Percentiles rank a stretch among this genome's conserved stretches.
These are phyloP conservation scores for Drosophila kanekoi DNA, from an alignment of 2,888 invertebrate species.

Conservation along the genomic window DNA sequence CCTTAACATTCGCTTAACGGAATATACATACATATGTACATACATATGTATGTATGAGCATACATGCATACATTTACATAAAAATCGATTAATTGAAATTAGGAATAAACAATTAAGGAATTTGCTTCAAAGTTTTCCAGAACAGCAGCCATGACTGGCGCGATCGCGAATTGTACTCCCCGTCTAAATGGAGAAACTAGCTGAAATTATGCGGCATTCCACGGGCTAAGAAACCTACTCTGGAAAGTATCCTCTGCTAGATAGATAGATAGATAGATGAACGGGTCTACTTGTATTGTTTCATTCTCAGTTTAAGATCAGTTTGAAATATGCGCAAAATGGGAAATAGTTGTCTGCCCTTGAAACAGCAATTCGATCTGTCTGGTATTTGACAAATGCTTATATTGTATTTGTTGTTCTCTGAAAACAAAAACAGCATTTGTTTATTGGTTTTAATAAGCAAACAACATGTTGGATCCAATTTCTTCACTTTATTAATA, in stretches of 20 bases:
- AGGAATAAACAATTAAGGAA: constrained; percentile 32
- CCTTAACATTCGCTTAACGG: constrained; percentile 32
- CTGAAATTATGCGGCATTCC: too few species aligned
- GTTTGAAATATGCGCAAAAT: neutral
- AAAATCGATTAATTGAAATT: constrained; percentile 43
- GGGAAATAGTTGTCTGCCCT: neutral
- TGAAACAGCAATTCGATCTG: neutral
- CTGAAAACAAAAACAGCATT: neutral
- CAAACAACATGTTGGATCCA: neutral
- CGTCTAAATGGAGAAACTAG: too few species aligned
- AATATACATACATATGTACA: constrained; percentile 7
- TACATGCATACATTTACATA: constrained; percentile 1
- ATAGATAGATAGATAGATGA: too few species aligned
- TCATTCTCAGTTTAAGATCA: neutral
- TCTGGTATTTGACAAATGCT: neutral
- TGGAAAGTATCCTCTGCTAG: too few species aligned
- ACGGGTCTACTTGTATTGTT: too few species aligned
- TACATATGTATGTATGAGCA: neutral
- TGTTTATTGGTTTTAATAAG: neutral
- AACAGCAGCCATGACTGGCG: constrained; percentile 1
- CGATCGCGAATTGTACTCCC: neutral
- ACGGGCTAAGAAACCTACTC: too few species aligned
- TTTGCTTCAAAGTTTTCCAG: constrained; percentile 23
- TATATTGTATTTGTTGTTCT: neutral
- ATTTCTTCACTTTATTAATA: neutral